These are phyloP conservation scores for Bugulina stolonifera DNA, from an alignment of 2,888 invertebrate species.

Conservation along the genomic window DNA sequence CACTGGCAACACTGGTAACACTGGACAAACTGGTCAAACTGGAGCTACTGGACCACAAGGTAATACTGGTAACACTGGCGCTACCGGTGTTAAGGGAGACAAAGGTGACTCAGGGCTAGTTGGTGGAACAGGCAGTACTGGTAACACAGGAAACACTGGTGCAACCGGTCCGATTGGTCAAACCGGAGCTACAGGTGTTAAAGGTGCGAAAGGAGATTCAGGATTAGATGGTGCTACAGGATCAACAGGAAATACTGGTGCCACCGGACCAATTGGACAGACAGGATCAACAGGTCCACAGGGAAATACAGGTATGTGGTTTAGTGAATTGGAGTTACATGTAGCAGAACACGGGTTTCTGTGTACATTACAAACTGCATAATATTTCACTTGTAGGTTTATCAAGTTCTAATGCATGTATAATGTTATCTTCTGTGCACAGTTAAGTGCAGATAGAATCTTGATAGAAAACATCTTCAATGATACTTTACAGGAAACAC, in stretches of 20 bases:
- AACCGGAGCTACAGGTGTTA: conserved; percentile 8
- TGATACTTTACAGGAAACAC: not conserved
- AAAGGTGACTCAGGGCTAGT: not conserved
- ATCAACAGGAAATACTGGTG: conserved; percentile 20
- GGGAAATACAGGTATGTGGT: conserved; percentile 20
- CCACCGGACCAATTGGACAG: conserved; percentile 19
- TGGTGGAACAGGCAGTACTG: conserved; percentile 8
- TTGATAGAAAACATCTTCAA: too few relatives aligned
- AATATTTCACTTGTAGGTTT: too few relatives aligned
- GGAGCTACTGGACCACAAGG: not conserved
- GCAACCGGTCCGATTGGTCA: conserved; percentile 22
- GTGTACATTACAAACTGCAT: too few relatives aligned
- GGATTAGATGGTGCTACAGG: conserved; percentile 28
- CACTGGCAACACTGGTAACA: not conserved
- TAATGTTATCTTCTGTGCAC: too few relatives aligned
- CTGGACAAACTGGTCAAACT: conserved; percentile 7
- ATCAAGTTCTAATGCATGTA: too few relatives aligned
- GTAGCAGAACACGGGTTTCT: too few relatives aligned
- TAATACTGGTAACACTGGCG: not conserved
- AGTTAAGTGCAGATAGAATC: too few relatives aligned
- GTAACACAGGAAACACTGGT: conserved; percentile 16
- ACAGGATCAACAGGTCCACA: conserved; percentile 16
- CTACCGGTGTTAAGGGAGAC: not conserved
- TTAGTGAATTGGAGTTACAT: too few relatives aligned
- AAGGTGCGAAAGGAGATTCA: conserved; percentile 23